These are phyloP conservation scores for Elmis aenea DNA, from an alignment of 2,888 invertebrate genomes.

Conservation along the genomic window DNA sequence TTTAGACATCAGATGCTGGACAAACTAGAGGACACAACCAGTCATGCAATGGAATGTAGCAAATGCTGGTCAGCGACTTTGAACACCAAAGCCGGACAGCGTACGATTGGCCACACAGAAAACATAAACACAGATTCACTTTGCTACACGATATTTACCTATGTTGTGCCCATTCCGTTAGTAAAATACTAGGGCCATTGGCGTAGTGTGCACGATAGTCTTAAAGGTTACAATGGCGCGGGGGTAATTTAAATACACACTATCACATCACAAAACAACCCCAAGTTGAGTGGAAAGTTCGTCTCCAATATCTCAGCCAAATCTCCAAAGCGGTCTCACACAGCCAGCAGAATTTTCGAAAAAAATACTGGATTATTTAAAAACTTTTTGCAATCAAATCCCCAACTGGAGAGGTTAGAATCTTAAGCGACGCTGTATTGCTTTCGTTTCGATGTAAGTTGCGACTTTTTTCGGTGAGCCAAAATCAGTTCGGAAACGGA, in stretches of 20 bases:
- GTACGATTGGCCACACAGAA: constrained; percentile 1
- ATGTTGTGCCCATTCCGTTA: constrained; percentile 3
- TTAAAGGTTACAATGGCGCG: constrained; percentile 1
- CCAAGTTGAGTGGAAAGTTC: background rate
- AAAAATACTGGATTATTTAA: too few relatives aligned
- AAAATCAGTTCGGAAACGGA: background rate
- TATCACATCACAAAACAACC: constrained; percentile 2
- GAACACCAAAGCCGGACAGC: constrained; percentile 3
- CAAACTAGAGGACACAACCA: constrained; percentile 6
- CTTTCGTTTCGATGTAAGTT: constrained; percentile 19
- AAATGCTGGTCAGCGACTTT: constrained; percentile 4
- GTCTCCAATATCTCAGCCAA: too few relatives aligned
- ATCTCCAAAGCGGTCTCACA: too few relatives aligned
- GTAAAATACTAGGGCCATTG: constrained; percentile 4
- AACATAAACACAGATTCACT: constrained; percentile 6
- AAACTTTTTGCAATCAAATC: too few relatives aligned
- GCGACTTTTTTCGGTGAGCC: too few relatives aligned
- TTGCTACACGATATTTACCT: constrained; percentile 5
- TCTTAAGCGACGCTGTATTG: constrained; percentile 23
- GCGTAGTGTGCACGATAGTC: constrained; percentile 3
- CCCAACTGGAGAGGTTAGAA: constrained; percentile 26
- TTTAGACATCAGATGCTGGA: constrained; percentile 9
- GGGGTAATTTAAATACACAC: constrained; percentile 2
- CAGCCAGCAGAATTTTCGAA: too few relatives aligned
- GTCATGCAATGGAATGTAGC: constrained; percentile 8